Conservation (phyloP, 2,888 invertebrate genomes). For the Philereme transversata region DNA sequence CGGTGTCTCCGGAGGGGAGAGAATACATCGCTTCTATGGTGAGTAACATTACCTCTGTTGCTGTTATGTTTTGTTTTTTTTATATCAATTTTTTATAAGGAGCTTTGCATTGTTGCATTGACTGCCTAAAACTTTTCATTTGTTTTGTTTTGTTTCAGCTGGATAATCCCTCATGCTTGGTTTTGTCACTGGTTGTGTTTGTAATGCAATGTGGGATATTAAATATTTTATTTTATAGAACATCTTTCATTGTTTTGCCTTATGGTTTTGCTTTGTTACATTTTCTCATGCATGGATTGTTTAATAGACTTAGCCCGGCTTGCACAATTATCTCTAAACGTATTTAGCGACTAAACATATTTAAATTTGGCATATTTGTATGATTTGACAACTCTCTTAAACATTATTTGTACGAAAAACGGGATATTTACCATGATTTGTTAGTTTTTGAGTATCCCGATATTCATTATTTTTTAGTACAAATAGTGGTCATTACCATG, state of each 20-base stretch:
- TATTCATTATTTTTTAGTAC: too few species aligned
- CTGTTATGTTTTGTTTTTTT: conserved; percentile 31
- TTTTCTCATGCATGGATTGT: conserved; percentile 22
- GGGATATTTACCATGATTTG: too few species aligned
- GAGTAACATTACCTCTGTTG: conserved; percentile 51
- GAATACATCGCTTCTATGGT: conserved; percentile 81
- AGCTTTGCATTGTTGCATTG: conserved; percentile 37
- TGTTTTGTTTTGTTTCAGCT: conserved; percentile 69
- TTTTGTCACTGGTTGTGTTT: conserved; percentile 49
- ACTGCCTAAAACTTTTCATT: conserved; percentile 40
- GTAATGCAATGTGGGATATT: conserved; percentile 43
- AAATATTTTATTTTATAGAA: conserved; percentile 40
- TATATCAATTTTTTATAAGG: too few species aligned
- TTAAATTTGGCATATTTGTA: too few species aligned
- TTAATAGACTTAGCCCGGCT: background rate
- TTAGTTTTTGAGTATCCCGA: too few species aligned
- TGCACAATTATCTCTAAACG: too few species aligned
- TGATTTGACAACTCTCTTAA: too few species aligned
- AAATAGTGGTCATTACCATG: too few species aligned
- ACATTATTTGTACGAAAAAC: too few species aligned
- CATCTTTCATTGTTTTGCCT: conserved; percentile 42
- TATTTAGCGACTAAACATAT: too few species aligned
- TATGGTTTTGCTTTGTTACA: conserved; percentile 33
- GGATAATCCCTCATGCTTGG: conserved; percentile 54
- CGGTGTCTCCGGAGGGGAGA: conserved; percentile 63